phyloP scores from a whole-genome alignment of 2,888 invertebrate genomes.

The Rhagophthalmus giganteus region DNA sequence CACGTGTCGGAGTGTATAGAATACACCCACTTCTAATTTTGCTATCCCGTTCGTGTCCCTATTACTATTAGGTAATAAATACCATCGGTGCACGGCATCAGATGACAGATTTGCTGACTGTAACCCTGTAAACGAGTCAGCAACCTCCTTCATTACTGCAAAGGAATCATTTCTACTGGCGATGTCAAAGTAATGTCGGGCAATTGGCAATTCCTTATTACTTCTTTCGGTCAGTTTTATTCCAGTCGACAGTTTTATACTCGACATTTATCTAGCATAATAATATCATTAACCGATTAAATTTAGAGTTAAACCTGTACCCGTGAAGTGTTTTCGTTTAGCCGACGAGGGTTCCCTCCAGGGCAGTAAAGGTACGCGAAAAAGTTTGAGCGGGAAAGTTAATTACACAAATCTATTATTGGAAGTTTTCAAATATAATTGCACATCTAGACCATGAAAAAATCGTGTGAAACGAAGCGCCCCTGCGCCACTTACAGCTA shows the following conservation, averaged over 20 bases:
- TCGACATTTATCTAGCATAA: too few relatives aligned
- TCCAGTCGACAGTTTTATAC: too few relatives aligned
- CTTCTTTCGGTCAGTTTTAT: too few relatives aligned
- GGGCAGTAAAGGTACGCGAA: too few relatives aligned
- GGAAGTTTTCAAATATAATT: constrained; percentile 21
- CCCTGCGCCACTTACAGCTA: constrained; percentile 56
- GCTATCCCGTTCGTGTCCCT: constrained; percentile 37
- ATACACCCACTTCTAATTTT: constrained; percentile 30
- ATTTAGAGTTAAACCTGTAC: too few relatives aligned
- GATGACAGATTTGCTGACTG: constrained; percentile 31
- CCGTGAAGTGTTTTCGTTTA: too few relatives aligned
- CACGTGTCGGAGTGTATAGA: constrained; percentile 46
- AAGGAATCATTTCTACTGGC: constrained; percentile 24
- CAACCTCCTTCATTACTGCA: constrained; percentile 34
- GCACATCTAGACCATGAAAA: constrained; percentile 21
- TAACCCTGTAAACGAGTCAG: constrained; percentile 39
- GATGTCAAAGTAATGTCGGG: constrained; percentile 16
- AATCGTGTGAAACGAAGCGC: constrained; percentile 26
- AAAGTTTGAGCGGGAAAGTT: too few relatives aligned
- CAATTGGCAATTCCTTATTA: neutral
- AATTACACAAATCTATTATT: constrained; percentile 4
- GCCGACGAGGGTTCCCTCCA: too few relatives aligned
- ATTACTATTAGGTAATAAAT: constrained; percentile 29
- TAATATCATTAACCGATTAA: too few relatives aligned
- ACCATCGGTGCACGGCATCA: constrained; percentile 20